Evolutionary conservation across 2,113 vertebrate species (phyloP).

Genomic region (Andinoacara biseriatus): DNA sequence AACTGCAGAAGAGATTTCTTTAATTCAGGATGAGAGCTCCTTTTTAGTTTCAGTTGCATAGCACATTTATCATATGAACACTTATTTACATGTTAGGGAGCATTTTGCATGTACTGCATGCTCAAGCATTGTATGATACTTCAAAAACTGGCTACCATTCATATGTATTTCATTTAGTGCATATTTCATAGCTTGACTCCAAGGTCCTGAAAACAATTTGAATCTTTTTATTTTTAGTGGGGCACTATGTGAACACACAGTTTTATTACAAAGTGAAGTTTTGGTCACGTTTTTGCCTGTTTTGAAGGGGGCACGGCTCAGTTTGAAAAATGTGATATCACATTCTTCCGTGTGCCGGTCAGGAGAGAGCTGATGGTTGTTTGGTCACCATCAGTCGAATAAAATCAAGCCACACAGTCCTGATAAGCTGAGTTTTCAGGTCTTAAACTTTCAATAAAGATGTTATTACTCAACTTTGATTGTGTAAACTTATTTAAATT

Average conservation of each 20-base stretch:
- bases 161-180: slow-evolving; percentile 36
- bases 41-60: background rate
- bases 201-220: background rate
- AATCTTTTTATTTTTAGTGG: background rate
- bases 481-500: background rate
- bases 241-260: no score
- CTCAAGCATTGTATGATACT: slow-evolving; percentile 45
- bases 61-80: slow-evolving; percentile 22
- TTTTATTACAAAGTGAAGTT: background rate
- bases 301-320: background rate
- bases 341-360: background rate
- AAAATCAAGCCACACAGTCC: background rate
- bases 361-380: background rate
- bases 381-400: background rate
- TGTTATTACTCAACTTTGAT: background rate
- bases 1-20: slow-evolving; percentile 23
- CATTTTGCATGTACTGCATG: slow-evolving; percentile 74
- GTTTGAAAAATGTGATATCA: background rate
- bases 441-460: background rate
- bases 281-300: background rate
- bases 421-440: background rate
- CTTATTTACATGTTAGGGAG: slow-evolving; percentile 50
- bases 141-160: slow-evolving; percentile 22
- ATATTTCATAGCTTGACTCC: background rate
- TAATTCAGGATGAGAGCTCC: slow-evolving; percentile 7